These are phyloP conservation scores for Mus caroli DNA, from an alignment of 2,797 vertebrate species.

Conservation along the genomic window DNA sequence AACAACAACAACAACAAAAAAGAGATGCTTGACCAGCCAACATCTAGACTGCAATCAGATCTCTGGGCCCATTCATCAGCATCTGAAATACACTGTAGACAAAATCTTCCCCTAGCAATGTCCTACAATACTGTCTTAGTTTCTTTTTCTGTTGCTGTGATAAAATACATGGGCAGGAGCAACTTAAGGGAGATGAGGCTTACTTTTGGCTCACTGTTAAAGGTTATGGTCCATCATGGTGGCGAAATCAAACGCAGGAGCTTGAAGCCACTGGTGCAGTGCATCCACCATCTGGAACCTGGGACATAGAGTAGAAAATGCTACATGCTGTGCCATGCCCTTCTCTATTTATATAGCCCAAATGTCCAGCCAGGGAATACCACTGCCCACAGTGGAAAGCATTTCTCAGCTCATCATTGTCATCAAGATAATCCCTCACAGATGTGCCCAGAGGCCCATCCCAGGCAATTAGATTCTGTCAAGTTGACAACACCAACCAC, in stretches of 20 bases:
- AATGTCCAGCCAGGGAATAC: neutral
- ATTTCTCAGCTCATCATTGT: neutral
- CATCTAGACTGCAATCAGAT: too few relatives aligned
- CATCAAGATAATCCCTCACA: neutral
- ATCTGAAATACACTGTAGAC: too few relatives aligned
- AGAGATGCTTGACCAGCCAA: too few relatives aligned
- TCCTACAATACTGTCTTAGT: neutral
- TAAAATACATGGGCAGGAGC: neutral
- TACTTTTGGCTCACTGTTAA: neutral
- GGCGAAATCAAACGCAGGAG: neutral
- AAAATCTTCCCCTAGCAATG: too few relatives aligned
- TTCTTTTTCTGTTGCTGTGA: neutral
- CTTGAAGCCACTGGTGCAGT: neutral
- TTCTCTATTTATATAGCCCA: neutral
- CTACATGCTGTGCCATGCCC: neutral
- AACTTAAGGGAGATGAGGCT: neutral
- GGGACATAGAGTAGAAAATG: neutral
- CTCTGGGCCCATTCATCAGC: too few relatives aligned
- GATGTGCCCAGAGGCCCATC: neutral
- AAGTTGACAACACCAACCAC: neutral
- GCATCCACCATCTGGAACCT: neutral
- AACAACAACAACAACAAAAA: too few relatives aligned
- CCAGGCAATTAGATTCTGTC: neutral
- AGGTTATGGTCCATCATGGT: neutral
- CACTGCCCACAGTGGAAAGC: neutral